Evolutionary conservation across 2,888 invertebrate species (phyloP).

Genomic region (Penaeus monodon): DNA sequence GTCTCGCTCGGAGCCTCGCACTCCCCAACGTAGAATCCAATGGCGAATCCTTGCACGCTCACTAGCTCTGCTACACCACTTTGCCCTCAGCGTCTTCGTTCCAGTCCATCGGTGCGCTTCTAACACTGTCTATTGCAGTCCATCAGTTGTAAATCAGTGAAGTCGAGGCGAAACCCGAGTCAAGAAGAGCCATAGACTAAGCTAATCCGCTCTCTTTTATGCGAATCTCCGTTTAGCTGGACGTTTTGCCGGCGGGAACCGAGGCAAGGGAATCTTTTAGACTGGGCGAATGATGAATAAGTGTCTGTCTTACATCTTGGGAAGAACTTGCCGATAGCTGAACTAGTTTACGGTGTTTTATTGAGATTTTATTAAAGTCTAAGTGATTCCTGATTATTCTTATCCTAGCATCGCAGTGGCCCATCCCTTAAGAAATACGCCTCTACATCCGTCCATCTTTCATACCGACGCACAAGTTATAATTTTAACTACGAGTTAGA

Average conservation of each 20-base stretch:
- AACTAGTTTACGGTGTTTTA: too few species aligned
- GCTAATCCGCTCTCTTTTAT: not conserved
- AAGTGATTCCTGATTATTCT: too few species aligned
- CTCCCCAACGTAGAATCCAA: too few species aligned
- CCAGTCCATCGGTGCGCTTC: not conserved
- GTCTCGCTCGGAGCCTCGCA: too few species aligned
- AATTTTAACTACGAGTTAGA: too few species aligned
- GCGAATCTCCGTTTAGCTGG: not conserved
- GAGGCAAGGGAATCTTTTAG: not conserved
- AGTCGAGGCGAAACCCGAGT: not conserved
- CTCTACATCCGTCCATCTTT: too few species aligned
- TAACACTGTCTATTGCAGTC: slow-evolving; percentile 6
- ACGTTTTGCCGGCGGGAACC: not conserved
- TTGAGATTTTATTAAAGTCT: too few species aligned
- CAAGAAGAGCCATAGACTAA: not conserved
- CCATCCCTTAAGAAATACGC: too few species aligned
- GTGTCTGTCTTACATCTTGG: not conserved
- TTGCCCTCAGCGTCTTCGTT: not conserved
- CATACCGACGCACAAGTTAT: too few species aligned
- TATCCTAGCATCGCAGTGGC: too few species aligned
- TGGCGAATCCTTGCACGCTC: not conserved
- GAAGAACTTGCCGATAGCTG: too few species aligned
- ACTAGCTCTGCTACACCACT: not conserved
- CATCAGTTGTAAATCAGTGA: slow-evolving; percentile 21
- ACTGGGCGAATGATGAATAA: not conserved